Evolutionary conservation across 2,888 invertebrate species (phyloP).

Genomic region (Cryptocephalus moraei): DNA sequence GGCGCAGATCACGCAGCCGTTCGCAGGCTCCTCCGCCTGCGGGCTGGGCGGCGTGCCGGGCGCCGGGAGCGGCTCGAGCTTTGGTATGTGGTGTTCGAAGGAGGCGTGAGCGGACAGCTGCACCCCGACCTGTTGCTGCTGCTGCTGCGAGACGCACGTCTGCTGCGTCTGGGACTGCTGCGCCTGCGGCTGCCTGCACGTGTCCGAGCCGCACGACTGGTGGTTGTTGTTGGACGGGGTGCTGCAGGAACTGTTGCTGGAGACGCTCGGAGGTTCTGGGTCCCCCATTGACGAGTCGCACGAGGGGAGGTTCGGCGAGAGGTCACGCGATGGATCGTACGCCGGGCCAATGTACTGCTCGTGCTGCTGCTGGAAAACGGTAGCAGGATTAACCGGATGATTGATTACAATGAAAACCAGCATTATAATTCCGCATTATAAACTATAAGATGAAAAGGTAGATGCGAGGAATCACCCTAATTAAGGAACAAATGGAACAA

Average conservation of each 20-base stretch:
- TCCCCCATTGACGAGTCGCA: conserved; percentile 46
- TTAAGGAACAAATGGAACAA: too few species aligned
- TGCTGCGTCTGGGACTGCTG: conserved; percentile 12
- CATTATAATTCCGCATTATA: too few species aligned
- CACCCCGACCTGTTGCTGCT: conserved; percentile 13
- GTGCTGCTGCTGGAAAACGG: conserved; percentile 56
- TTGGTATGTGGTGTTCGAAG: conserved; percentile 43
- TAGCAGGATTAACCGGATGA: too few species aligned
- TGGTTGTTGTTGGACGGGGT: conserved; percentile 47
- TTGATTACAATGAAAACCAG: too few species aligned
- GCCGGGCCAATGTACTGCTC: conserved; percentile 49
- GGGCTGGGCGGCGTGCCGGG: conserved; percentile 42
- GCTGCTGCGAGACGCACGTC: conserved; percentile 22
- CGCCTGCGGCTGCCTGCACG: conserved; percentile 32
- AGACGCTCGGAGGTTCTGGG: conserved; percentile 45
- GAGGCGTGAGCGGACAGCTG: conserved; percentile 28
- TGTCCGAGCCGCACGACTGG: conserved; percentile 39
- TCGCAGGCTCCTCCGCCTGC: background rate
- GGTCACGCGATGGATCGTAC: conserved; percentile 62
- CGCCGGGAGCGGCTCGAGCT: conserved; percentile 43
- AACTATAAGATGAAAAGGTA: too few species aligned
- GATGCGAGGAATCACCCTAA: too few species aligned
- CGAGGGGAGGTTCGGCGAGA: conserved; percentile 64
- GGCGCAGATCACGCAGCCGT: conserved; percentile 57
- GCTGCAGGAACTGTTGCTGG: conserved; percentile 48